Percentiles rank a stretch among this genome's conserved stretches.
Conservation (phyloP, 2,888 invertebrate species). For the Dryomyza anilis region DNA sequence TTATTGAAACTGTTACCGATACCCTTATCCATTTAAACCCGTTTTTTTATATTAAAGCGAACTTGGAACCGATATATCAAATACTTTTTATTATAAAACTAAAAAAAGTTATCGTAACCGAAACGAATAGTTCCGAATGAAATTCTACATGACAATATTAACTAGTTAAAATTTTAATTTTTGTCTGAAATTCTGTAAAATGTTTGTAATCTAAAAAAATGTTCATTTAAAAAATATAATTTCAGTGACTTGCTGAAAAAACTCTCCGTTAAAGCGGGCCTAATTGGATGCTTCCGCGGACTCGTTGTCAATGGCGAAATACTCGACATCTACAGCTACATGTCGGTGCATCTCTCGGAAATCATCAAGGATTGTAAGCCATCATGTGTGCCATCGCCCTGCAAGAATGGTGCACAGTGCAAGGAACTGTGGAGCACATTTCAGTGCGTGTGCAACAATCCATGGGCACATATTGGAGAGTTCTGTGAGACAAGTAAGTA, state of each 20-base stretch:
- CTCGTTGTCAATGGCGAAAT: conserved; percentile 90
- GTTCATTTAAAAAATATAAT: too few species aligned
- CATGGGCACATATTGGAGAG: conserved; percentile 88
- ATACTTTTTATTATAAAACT: too few species aligned
- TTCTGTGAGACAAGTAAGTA: conserved; percentile 89
- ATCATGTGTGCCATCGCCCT: conserved; percentile 92
- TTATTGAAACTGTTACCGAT: too few species aligned
- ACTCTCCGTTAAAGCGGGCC: conserved; percentile 82
- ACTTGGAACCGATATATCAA: too few species aligned
- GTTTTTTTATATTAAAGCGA: too few species aligned
- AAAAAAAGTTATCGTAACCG: too few species aligned
- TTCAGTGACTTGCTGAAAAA: conserved; percentile 78
- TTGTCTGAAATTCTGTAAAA: too few species aligned
- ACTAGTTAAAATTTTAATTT: too few species aligned
- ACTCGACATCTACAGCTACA: conserved; percentile 88
- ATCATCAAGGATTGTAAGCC: conserved; percentile 93
- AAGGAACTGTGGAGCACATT: conserved; percentile 92
- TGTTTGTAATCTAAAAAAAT: too few species aligned
- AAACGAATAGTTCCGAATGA: too few species aligned
- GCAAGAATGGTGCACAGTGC: conserved; percentile 87
- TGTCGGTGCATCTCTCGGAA: conserved; percentile 88
- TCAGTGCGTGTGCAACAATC: conserved; percentile 89
- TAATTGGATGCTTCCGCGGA: conserved; percentile 93
- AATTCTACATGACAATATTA: too few species aligned
- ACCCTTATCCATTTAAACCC: too few species aligned